Evolutionary conservation across 2,797 vertebrate genomes (phyloP).

Genomic region (Alectoris magna): DNA sequence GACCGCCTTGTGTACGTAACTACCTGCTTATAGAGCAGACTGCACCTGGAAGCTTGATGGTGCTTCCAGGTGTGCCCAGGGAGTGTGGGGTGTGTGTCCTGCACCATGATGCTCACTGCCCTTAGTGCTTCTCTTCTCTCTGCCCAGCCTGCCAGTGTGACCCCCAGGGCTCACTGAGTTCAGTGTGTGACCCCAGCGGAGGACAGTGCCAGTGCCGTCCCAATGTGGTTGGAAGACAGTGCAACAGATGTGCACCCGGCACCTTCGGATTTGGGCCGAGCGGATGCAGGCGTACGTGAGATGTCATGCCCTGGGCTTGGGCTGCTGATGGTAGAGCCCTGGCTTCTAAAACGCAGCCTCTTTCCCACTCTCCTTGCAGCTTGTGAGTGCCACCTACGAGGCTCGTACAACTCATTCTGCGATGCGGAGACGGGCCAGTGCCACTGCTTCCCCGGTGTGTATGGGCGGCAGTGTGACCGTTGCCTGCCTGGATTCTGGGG

Average conservation of each 20-base stretch:
- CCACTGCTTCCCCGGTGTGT: constrained; percentile 86
- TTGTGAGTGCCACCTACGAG: constrained; percentile 89
- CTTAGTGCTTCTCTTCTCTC: not conserved
- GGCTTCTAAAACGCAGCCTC: not conserved
- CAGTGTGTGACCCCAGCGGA: constrained; percentile 90
- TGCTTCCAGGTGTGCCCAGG: accelerated
- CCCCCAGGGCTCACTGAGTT: constrained; percentile 94
- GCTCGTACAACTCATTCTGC: constrained; percentile 88
- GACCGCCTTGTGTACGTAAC: constrained; percentile 87
- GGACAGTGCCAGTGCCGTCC: constrained; percentile 94
- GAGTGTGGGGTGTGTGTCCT: not conserved
- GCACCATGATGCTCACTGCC: not conserved
- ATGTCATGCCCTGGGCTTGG: not conserved
- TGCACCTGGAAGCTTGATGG: not conserved
- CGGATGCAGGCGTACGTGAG: constrained; percentile 91
- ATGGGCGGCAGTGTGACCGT: constrained; percentile 88
- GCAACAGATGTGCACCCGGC: constrained; percentile 88
- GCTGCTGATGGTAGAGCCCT: accelerated
- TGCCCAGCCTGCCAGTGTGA: constrained; percentile 92
- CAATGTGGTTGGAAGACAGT: constrained; percentile 91
- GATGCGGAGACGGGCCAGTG: constrained; percentile 90
- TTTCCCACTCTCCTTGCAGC: constrained; percentile 73
- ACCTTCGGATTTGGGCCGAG: constrained; percentile 94
- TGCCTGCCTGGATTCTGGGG: constrained; percentile 95
- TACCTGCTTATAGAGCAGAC: not conserved